Evolutionary conservation across 2,797 vertebrate species (phyloP), one percentile per base, ranked within the genome.

Genomic region (Peromyscus aztecus): DNA sequence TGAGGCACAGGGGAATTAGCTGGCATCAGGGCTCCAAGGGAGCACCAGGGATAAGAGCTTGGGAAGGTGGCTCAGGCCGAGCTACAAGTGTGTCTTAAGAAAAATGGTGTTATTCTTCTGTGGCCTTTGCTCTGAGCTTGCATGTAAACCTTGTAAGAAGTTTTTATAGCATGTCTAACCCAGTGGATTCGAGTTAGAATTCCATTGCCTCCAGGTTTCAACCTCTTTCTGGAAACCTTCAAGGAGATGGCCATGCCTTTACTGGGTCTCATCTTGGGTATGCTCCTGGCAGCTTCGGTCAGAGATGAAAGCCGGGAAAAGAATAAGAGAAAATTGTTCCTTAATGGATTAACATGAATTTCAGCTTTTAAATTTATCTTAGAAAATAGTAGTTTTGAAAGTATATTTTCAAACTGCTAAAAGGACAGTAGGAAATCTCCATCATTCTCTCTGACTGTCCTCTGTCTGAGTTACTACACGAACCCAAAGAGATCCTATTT

Each of bases 391-490:
- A 71, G 10, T 78, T 89, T 84, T 69, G 40, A 67, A n/a, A 75
- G 49, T 11, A 91, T 57, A 71, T 90, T 92, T 97, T 94, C 37
- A 91, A 86, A n/a, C n/a, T 85, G 16, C n/a, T 94, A 37, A 91
- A 75, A 86, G 4, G 8, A 93, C 57, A 59, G 0, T 13, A 57
- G 29, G 82, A 80, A 37, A 69, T 80, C 31, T 0, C 90, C 63
- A 2, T 65, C 23, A 17, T 82, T 85, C 40, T 92, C 91, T 91
- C 80, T 24, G n/a, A 6, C 16, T 78, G 9, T 27, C 29, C 59
- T 80, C 17, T 37, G 27, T 55, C 52, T 81, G 61, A 91, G 24
- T 34, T 85, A 59, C 52, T 65, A 63, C 73, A 95, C 37, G 75
- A 43, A 31, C 43, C 57, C 59, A 27, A 27, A 21, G 27, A 82